Percentiles rank a stretch among this genome's conserved stretches.
These are phyloP conservation scores for Beris morrisii DNA, from an alignment of 2,888 invertebrate species.

Conservation along the genomic window DNA sequence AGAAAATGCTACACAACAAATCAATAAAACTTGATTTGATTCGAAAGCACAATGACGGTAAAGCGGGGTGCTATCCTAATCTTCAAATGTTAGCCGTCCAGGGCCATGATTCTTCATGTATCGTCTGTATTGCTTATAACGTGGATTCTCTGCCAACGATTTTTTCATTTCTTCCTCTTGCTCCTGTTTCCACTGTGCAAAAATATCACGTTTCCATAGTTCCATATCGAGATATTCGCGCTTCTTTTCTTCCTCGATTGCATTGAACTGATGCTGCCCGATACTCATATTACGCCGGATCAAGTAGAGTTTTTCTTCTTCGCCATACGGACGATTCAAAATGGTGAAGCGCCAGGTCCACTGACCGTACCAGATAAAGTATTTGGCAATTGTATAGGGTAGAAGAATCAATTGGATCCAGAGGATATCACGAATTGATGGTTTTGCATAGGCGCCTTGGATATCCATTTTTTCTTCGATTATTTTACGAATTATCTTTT, in stretches of 20 bases:
- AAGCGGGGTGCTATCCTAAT: slow-evolving; percentile 54
- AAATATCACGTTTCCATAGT: slow-evolving; percentile 83
- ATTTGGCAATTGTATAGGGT: slow-evolving; percentile 73
- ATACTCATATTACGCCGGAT: slow-evolving; percentile 78
- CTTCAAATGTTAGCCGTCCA: slow-evolving; percentile 89
- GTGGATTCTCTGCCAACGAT: slow-evolving; percentile 81
- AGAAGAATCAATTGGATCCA: slow-evolving; percentile 81
- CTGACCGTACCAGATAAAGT: slow-evolving; percentile 71
- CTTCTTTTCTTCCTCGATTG: slow-evolving; percentile 73
- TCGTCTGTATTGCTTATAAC: slow-evolving; percentile 85
- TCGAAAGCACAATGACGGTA: background rate
- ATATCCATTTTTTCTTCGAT: slow-evolving; percentile 94
- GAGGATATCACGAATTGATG: slow-evolving; percentile 73
- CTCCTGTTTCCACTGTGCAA: slow-evolving; percentile 73
- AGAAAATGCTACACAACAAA: slow-evolving; percentile 6
- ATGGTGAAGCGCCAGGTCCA: slow-evolving; percentile 85
- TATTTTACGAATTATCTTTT: slow-evolving; percentile 75
- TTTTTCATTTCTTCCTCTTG: slow-evolving; percentile 85
- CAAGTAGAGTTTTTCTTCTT: slow-evolving; percentile 81
- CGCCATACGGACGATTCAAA: slow-evolving; percentile 73
- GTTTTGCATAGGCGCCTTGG: slow-evolving; percentile 88
- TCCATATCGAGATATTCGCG: slow-evolving; percentile 73
- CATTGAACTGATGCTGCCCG: slow-evolving; percentile 71
- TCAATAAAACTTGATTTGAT: slow-evolving; percentile 36
- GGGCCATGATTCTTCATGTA: slow-evolving; percentile 90